Conservation (phyloP, 2,888 invertebrate species). For the Formica aserva region DNA sequence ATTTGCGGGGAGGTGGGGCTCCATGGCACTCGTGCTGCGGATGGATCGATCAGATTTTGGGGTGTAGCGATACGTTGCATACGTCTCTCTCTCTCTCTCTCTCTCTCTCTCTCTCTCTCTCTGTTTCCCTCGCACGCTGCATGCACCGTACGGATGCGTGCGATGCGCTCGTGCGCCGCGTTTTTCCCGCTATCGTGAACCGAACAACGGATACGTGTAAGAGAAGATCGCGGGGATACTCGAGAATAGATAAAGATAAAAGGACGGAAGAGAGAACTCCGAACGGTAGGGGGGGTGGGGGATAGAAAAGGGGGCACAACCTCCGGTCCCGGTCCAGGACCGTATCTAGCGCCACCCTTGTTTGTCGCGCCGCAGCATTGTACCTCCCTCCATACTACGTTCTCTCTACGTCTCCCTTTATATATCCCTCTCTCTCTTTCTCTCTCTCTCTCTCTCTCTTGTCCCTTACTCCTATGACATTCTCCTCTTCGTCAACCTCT, state of each 20-base stretch:
- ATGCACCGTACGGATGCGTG: conserved; percentile 45
- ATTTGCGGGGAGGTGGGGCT: conserved; percentile 67
- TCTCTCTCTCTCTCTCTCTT: not conserved
- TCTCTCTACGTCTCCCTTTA: conserved; percentile 19
- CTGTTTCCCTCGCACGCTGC: conserved; percentile 18
- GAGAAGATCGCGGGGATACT: conserved; percentile 45
- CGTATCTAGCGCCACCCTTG: conserved; percentile 76
- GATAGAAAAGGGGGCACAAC: conserved; percentile 50
- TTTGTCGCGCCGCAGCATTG: conserved; percentile 72
- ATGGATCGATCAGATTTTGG: conserved; percentile 78
- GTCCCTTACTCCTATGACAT: not conserved
- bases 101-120: conserved; percentile 5
- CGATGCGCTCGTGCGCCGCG: conserved; percentile 51
- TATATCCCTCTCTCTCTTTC: no score
- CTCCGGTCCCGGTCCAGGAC: conserved; percentile 75
- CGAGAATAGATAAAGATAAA: conserved; percentile 34
- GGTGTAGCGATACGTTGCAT: conserved; percentile 74
- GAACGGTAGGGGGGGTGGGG: not conserved
- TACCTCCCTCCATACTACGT: conserved; percentile 57
- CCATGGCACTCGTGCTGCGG: conserved; percentile 69
- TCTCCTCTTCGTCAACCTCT: conserved; percentile 13
- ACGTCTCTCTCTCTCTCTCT: conserved; percentile 51
- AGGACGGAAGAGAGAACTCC: conserved; percentile 18
- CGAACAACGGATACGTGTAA: conserved; percentile 8
- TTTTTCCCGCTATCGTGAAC: conserved; percentile 23